These are phyloP conservation scores for Fratercula arctica DNA, from an alignment of 2,797 vertebrate species.

Conservation along the genomic window DNA sequence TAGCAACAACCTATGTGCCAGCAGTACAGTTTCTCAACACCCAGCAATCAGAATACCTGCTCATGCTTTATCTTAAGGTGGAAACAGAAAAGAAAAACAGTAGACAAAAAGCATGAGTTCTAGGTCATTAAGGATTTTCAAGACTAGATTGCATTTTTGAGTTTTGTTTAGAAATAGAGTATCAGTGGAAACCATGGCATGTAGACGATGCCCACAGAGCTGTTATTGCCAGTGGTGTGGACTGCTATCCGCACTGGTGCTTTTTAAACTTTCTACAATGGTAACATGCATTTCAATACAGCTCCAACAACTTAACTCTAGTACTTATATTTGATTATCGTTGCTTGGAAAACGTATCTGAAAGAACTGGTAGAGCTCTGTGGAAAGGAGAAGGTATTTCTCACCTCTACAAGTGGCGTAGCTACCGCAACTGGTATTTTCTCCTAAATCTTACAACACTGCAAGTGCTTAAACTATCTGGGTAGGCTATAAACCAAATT, in stretches of 20 bases:
- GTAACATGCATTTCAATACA: not conserved
- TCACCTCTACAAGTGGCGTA: not conserved
- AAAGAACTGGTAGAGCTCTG: not conserved
- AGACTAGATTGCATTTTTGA: not conserved
- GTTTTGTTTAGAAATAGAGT: not conserved
- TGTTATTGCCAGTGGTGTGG: not conserved
- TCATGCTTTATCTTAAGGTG: not conserved
- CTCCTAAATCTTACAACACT: not conserved
- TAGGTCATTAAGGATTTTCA: not conserved
- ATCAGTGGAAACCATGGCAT: not conserved
- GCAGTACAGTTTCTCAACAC: not conserved
- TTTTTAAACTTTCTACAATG: not conserved
- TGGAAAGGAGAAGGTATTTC: not conserved
- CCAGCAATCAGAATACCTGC: not conserved
- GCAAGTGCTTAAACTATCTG: not conserved
- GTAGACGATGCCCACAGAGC: not conserved
- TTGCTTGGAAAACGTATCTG: not conserved
- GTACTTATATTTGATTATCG: accelerated
- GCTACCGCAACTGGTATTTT: not conserved
- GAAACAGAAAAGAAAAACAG: not conserved
- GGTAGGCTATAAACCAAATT: not conserved
- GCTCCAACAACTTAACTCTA: not conserved
- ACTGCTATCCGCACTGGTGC: not conserved
- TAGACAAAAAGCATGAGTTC: not conserved
- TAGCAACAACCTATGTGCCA: not conserved